These are phyloP conservation scores for Pissodes strobi DNA, from an alignment of 1,140 invertebrate genomes.

Conservation along the genomic window DNA sequence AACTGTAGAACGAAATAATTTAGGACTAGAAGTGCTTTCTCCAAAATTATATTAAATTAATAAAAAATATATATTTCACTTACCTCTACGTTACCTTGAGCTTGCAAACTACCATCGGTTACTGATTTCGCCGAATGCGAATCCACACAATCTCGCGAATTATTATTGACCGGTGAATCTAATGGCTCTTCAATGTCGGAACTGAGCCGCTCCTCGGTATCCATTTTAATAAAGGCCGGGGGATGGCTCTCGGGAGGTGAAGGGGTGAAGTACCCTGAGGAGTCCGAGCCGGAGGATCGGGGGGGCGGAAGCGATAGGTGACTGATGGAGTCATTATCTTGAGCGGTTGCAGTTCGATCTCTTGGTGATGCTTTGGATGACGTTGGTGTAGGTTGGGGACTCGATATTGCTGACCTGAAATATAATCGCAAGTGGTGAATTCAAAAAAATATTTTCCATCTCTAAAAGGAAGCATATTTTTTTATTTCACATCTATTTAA, in stretches of 20 bases:
- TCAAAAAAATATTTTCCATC: neutral
- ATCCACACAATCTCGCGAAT: conserved; percentile 24
- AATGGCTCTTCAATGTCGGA: conserved; percentile 22
- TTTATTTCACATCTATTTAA: no score
- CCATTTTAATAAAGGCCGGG: conserved; percentile 40
- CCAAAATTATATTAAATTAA: no score
- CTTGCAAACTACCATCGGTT: neutral
- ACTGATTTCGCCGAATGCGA: conserved; percentile 4
- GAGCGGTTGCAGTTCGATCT: conserved; percentile 15
- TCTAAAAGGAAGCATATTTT: neutral
- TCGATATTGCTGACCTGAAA: conserved; percentile 20
- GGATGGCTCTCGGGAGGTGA: conserved; percentile 41
- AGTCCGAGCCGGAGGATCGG: conserved; percentile 51
- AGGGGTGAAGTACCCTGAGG: conserved; percentile 53
- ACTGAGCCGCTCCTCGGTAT: conserved; percentile 36
- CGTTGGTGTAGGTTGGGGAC: conserved; percentile 9
- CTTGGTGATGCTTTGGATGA: conserved; percentile 16
- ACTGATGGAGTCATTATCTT: conserved; percentile 28
- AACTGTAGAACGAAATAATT: no score
- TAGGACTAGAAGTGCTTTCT: no score
- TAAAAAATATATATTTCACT: no score
- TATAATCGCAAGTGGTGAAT: neutral
- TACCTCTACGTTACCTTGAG: conserved; percentile 3
- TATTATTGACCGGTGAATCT: conserved; percentile 21
- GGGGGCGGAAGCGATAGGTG: conserved; percentile 18